Conservation (phyloP, 2,113 vertebrate genomes). For the Pseudopodoces humilis region DNA sequence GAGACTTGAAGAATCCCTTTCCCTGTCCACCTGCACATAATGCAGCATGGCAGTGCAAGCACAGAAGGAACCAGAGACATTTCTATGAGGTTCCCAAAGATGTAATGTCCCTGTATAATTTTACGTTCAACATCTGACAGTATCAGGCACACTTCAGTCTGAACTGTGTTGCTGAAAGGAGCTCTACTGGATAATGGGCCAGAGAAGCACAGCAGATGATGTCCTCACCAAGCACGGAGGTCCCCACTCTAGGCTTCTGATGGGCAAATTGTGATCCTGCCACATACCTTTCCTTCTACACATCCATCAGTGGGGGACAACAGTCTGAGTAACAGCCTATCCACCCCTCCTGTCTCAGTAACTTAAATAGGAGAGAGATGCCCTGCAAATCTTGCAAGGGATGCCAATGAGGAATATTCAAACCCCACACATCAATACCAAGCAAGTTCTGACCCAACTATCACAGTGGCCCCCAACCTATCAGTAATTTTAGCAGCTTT, state of each 20-base stretch:
- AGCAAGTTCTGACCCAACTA: not conserved
- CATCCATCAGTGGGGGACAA: not conserved
- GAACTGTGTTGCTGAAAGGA: not conserved
- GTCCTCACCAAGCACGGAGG: not conserved
- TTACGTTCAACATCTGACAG: not conserved
- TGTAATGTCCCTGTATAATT: not conserved
- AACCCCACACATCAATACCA: not conserved
- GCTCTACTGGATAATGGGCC: not conserved
- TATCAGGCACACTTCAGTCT: not conserved
- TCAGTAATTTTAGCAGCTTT: not conserved
- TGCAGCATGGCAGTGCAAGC: not conserved
- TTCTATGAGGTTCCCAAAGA: not conserved
- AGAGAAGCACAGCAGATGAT: not conserved
- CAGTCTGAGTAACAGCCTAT: not conserved
- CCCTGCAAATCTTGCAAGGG: not conserved
- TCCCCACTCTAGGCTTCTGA: not conserved
- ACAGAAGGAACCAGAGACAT: not conserved
- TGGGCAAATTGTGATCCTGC: not conserved
- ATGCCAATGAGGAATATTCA: not conserved
- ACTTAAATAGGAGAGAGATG: not conserved
- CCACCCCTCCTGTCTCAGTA: not conserved
- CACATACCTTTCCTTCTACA: not conserved
- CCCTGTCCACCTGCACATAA: accelerated
- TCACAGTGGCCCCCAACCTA: not conserved
- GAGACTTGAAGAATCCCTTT: not conserved